phyloP scores from a whole-genome alignment of 2,888 invertebrate species.

The Drosophila stalkeri region DNA sequence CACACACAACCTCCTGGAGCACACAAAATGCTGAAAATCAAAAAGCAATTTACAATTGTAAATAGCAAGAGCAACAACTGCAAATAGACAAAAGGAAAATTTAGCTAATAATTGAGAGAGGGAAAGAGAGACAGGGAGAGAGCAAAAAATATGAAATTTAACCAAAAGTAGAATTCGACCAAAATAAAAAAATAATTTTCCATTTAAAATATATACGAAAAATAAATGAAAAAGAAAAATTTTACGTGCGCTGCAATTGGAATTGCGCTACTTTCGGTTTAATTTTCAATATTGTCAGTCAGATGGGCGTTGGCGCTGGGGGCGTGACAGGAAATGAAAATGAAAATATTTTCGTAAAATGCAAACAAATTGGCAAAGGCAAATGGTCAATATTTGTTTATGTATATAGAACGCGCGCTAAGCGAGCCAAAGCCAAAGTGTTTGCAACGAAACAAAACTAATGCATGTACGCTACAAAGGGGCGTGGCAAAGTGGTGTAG shows the following conservation, averaged over 20 bases:
- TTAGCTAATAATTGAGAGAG: conserved; percentile 27
- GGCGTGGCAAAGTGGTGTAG: neutral
- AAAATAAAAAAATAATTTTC: conserved; percentile 7
- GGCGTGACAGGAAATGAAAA: conserved; percentile 54
- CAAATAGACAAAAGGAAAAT: conserved; percentile 19
- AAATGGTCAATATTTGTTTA: conserved; percentile 83
- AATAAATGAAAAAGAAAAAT: neutral
- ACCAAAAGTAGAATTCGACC: neutral
- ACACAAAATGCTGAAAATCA: conserved; percentile 36
- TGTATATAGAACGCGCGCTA: conserved; percentile 39
- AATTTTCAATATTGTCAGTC: conserved; percentile 55
- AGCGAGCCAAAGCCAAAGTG: conserved; percentile 21
- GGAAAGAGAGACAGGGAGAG: neutral
- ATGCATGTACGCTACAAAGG: conserved; percentile 19
- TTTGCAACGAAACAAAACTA: conserved; percentile 28
- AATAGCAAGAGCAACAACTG: conserved; percentile 24
- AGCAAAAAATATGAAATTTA: conserved; percentile 3
- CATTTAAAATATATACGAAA: neutral
- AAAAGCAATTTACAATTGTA: conserved; percentile 46
- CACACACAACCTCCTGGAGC: neutral
- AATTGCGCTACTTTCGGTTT: conserved; percentile 38
- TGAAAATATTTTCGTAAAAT: conserved; percentile 81
- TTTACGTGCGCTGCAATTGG: conserved; percentile 14
- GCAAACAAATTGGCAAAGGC: conserved; percentile 82
- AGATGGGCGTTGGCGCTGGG: neutral